Evolutionary conservation across 1,140 invertebrate species (phyloP).

Genomic region (Heterodera schachtii): DNA sequence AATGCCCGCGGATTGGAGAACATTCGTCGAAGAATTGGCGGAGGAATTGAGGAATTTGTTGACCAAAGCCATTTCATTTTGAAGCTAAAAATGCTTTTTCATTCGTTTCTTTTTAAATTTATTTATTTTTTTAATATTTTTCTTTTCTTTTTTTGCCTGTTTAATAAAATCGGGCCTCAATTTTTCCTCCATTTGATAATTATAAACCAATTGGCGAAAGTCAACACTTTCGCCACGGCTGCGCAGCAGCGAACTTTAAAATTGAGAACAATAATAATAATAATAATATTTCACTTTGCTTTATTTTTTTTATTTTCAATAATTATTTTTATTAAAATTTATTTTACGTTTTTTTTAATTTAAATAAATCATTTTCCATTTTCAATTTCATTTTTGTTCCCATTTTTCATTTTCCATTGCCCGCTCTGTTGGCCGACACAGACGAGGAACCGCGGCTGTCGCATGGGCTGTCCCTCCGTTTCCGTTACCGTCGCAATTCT

Average conservation of each 20-base stretch:
- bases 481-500: slow-evolving; percentile 24
- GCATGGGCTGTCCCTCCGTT: slow-evolving; percentile 4
- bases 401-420: slow-evolving; percentile 24
- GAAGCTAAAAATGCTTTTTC: background rate
- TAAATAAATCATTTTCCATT: too few species aligned
- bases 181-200: slow-evolving; percentile 20
- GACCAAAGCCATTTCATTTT: background rate
- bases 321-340: too few species aligned
- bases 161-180: background rate
- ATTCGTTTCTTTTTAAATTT: background rate
- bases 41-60: background rate
- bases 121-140: too few species aligned
- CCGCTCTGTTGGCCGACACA: slow-evolving; percentile 38
- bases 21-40: background rate
- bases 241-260: slow-evolving; percentile 37
- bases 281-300: too few species aligned
- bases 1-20: background rate
- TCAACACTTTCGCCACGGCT: slow-evolving; percentile 43
- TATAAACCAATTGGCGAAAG: slow-evolving; percentile 36
- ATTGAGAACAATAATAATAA: background rate
- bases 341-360: too few species aligned
- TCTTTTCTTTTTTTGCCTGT: slow-evolving; percentile 9
- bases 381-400: too few species aligned
- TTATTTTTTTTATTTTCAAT: too few species aligned
- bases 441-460: slow-evolving; percentile 38